Conservation (phyloP, 2,797 vertebrate species). For the Cephalopachus bancanus region DNA sequence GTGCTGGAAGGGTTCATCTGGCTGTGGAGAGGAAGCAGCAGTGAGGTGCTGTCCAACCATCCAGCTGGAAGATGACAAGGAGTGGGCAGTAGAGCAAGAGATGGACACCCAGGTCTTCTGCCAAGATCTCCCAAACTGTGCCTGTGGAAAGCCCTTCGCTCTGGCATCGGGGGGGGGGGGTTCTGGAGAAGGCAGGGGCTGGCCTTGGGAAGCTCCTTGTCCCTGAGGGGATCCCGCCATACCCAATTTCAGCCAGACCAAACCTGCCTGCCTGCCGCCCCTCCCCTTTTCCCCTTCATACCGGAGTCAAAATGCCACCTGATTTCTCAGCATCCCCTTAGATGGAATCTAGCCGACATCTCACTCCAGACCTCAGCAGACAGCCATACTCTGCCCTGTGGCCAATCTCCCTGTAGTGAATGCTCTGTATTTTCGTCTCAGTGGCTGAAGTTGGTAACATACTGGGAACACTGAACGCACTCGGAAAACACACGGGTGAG, state of each 20-base stretch:
- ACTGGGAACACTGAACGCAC: neutral
- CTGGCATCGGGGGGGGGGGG: neutral
- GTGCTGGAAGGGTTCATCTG: neutral
- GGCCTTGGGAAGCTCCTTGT: neutral
- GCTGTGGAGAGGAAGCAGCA: neutral
- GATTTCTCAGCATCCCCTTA: rapidly evolving
- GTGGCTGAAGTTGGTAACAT: neutral
- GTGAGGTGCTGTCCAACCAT: neutral
- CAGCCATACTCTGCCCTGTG: neutral
- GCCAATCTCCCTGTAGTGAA: neutral
- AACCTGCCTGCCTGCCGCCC: neutral
- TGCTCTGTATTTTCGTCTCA: rapidly evolving
- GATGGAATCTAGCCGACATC: neutral
- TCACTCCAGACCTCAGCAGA: neutral
- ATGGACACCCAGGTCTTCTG: neutral
- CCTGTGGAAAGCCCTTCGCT: neutral
- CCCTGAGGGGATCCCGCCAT: neutral
- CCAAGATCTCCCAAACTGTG: neutral
- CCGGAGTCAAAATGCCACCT: neutral
- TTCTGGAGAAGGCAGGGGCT: neutral
- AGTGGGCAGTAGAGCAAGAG: neutral
- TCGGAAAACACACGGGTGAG: rapidly evolving
- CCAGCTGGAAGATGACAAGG: neutral
- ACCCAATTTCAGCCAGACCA: neutral
- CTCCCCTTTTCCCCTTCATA: neutral